These are phyloP conservation scores for Hoplostethus atlanticus DNA, from an alignment of 2,797 vertebrate genomes.

Conservation along the genomic window DNA sequence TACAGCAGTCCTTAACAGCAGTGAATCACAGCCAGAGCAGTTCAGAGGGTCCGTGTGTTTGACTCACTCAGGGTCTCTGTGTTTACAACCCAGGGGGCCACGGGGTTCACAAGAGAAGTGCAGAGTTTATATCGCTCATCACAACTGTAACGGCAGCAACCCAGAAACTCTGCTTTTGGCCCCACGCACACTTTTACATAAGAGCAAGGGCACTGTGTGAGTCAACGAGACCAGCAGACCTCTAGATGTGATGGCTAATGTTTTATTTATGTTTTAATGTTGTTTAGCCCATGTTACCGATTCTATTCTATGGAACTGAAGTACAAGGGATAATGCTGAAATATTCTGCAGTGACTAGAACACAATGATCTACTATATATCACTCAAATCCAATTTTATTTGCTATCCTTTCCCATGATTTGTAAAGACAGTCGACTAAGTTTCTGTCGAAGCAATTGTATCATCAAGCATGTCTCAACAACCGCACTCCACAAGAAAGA, in stretches of 20 bases:
- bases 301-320: neutral
- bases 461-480: constrained; percentile 32
- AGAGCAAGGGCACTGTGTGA: neutral
- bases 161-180: neutral
- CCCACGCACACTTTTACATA: neutral
- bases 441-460: constrained; percentile 23
- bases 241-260: neutral
- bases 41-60: constrained; percentile 28
- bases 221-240: neutral
- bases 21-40: constrained; percentile 58
- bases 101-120: constrained; percentile 32
- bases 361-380: constrained; percentile 2
- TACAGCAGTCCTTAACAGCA: constrained; percentile 50
- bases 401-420: neutral
- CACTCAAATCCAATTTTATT: neutral
- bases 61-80: constrained; percentile 53
- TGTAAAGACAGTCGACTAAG: constrained; percentile 15
- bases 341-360: neutral
- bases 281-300: constrained; percentile 26
- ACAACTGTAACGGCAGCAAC: constrained; percentile 11
- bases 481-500: constrained; percentile 23
- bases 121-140: constrained; percentile 35
- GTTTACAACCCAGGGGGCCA: constrained; percentile 67
- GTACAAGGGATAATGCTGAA: constrained; percentile 3
- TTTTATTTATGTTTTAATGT: neutral